Evolutionary conservation across 2,113 vertebrate species (phyloP), one percentile per base, ranked within the genome.

Genomic region (Fregata magnificens): DNA sequence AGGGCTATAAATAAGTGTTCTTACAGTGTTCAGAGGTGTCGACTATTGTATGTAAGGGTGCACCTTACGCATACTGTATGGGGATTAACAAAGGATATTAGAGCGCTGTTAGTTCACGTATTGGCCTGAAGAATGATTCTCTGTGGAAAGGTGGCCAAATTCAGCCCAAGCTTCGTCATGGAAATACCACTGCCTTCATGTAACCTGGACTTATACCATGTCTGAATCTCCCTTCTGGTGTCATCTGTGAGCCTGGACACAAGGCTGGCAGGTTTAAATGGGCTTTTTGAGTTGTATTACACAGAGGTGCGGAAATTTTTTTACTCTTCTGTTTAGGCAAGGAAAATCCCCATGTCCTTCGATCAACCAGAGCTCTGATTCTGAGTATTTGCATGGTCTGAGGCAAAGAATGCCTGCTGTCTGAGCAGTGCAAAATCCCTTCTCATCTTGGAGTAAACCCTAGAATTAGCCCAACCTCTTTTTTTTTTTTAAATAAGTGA

Each of bases 51-150:
- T 7, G 14, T 63, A 29, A 67, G 47, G 50, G 40, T 44, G 63
- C 29, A 55, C 21, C 58, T 71, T 31, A 18, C 44, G 7, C 0
- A 0, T 21, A 11, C 26, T 3, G 3, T n/a, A 1, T 38, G 50
- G 47, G 45, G 49, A 15, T 73, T 59, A 59, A 74, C 29, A 44
- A 42, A 67, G 63, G 28, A 2, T 42, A 10, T 19, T 9, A 18
- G 8, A 76, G 34, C 40, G 13, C n/a, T 90, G 85, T 34, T 49
- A 28, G 42, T 6, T 85, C 18, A 17, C 12, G 2, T 19, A 8
- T 2, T 71, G 61, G 72, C 47, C 44, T 52, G 81, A 61, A 61
- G 53, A 45, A n/a, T 56, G 4, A 36, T 47, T 31, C 31, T 55
- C 59, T 45, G 21, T 38, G 66, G 56, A 62, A 56, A 77, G 29